Conservation (phyloP, 2,113 vertebrate species). For the Erythrocebus patas region DNA sequence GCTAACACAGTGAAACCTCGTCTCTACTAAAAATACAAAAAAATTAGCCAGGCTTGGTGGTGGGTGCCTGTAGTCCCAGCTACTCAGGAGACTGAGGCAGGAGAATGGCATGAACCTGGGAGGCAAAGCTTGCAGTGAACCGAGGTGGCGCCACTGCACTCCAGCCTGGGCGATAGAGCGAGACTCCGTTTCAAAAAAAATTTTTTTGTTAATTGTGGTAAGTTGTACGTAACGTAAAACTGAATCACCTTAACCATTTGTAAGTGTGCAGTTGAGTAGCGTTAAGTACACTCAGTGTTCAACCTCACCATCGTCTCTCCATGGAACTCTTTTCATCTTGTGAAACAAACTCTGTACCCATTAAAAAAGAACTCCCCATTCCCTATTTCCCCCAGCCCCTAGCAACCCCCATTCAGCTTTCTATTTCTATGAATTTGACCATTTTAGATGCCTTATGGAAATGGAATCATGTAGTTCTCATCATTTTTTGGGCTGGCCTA, state of each 20-base stretch:
- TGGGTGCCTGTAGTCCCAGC: no score
- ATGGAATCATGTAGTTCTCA: neutral
- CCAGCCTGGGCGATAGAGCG: no score
- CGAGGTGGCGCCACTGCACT: no score
- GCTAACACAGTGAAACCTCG: no score
- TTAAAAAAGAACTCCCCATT: neutral
- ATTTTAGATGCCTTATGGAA: neutral
- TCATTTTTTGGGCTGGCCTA: neutral
- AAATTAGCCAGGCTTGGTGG: no score
- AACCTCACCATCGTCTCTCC: neutral
- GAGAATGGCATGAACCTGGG: no score
- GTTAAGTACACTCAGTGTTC: neutral
- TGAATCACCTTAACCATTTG: neutral
- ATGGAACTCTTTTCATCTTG: neutral
- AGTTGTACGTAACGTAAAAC: neutral
- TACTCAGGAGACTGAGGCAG: no score
- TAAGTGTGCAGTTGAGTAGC: neutral
- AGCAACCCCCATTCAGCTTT: neutral
- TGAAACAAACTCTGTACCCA: neutral
- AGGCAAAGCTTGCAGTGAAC: no score
- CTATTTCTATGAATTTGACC: neutral
- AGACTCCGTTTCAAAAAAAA: no score
- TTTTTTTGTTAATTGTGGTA: no score
- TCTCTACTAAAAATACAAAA: no score
- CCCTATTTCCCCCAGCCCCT: no score